Base-by-base conservation (phyloP, 2,797 vertebrate species). In the Clarias platycephalus region DNA sequence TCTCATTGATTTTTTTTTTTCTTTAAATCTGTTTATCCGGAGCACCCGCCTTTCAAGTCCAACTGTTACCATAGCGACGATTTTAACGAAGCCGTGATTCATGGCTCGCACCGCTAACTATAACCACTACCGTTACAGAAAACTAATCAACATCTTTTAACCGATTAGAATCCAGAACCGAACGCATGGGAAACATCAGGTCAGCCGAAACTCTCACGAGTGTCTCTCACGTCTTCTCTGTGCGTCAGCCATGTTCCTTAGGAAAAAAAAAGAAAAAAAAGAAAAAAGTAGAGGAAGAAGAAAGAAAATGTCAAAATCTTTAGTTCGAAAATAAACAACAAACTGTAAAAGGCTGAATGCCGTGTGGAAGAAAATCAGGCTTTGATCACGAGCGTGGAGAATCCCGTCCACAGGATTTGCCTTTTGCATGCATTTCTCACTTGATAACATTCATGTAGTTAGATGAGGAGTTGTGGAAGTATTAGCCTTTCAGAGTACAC, bases 371-470 rank as follows among this genome's bases (percentile, higher is more conserved):
- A 94, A 95, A 95, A 95, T 95, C 94, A 95, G 95, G 94, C 95
- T 95, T 95, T 95, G 95, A 96, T 96, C 95, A 95, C 89, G 92
- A 95, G 93, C 95, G 94, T 95, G 93, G 95, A 94, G 94, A 96
- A 96, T 96, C 95, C 95, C 95, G 94, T 95, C 94, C 94, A 94
- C 94, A 95, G 95, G 95, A 95, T 95, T 95, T 95, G 93, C 94
- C 94, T 95, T 95, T 93, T 94, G 95, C 95, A 96, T 95, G 95
- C 95, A 95, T 95, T 96, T 95, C 92, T 95, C 94, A 94, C 94
- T 95, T 94, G 94, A 95, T 95, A 95, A 95, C 94, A 94, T 95
- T 95, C 94, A 94, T 94, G 94, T 94, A 94, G 93, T 95, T 94
- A 95, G 94, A 95, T 94, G 94, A 95, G 93, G 93, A 95, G 94